These are phyloP conservation scores for Sebastes hubbsi DNA, from an alignment of 2,797 vertebrate genomes.

Conservation along the genomic window DNA sequence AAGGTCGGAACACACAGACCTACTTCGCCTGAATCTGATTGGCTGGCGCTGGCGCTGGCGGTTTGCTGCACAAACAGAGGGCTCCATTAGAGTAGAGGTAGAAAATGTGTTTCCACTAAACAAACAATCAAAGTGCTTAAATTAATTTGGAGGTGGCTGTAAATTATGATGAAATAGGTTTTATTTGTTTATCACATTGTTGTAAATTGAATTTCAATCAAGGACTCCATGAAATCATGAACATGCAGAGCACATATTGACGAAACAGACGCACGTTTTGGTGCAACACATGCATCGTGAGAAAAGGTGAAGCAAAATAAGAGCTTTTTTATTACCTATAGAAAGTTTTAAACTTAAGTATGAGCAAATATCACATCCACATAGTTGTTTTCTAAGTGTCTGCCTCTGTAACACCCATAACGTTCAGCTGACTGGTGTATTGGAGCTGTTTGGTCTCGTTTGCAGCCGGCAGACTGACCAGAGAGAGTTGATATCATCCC, in stretches of 20 bases:
- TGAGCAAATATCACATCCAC: not conserved
- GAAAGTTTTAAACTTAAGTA: not conserved
- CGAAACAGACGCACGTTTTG: not conserved
- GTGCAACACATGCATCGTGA: not conserved
- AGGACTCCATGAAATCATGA: not conserved
- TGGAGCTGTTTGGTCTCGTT: not conserved
- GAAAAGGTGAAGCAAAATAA: not conserved
- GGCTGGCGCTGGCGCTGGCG: slow-evolving; percentile 3
- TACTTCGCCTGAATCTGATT: slow-evolving; percentile 49
- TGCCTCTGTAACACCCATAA: not conserved
- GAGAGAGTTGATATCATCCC: slow-evolving; percentile 66
- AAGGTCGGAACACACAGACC: slow-evolving; percentile 64
- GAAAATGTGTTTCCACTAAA: slow-evolving; percentile 22
- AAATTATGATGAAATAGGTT: slow-evolving; percentile 63
- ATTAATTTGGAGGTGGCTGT: slow-evolving; percentile 27
- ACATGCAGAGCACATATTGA: not conserved
- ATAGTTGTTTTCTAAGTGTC: not conserved
- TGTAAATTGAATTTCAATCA: slow-evolving; percentile 38
- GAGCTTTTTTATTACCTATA: not conserved
- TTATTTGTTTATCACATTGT: slow-evolving; percentile 33
- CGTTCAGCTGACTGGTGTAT: slow-evolving; percentile 30
- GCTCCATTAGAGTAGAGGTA: slow-evolving; percentile 32
- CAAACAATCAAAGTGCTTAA: slow-evolving; percentile 33
- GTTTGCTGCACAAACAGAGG: not conserved
- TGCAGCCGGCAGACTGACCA: slow-evolving; percentile 16